phyloP scores from a whole-genome alignment of 1,140 invertebrate species.

The Drosophila nasuta region DNA sequence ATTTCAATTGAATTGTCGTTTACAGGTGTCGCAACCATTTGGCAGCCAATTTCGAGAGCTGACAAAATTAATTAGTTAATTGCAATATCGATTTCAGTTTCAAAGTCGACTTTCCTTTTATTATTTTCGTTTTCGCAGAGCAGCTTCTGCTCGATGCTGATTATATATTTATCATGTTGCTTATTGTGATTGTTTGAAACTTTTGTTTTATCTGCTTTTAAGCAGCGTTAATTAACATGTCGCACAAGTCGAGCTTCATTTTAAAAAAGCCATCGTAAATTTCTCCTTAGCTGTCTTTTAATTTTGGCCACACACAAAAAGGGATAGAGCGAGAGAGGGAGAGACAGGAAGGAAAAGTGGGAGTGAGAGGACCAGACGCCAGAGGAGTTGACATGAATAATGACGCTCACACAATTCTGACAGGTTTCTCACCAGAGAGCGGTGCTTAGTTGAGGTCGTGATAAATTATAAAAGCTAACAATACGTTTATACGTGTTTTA shows the following conservation, averaged over 20 bases:
- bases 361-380: not conserved
- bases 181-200: constrained; percentile 13
- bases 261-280: constrained; percentile 34
- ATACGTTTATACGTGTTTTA: constrained; percentile 45
- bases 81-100: constrained; percentile 24
- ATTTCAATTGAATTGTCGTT: constrained; percentile 25
- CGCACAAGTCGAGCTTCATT: constrained; percentile 30
- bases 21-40: constrained; percentile 36
- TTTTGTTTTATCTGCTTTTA: constrained; percentile 27
- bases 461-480: constrained; percentile 50
- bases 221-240: constrained; percentile 42
- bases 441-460: constrained; percentile 25
- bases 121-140: not conserved
- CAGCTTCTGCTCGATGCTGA: not conserved
- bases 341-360: not conserved
- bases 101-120: not conserved
- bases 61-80: constrained; percentile 36
- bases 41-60: constrained; percentile 24
- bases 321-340: not conserved
- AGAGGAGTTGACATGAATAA: constrained; percentile 41
- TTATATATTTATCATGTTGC: constrained; percentile 14
- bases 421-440: constrained; percentile 35
- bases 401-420: constrained; percentile 40
- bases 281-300: constrained; percentile 34
- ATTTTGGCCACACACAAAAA: constrained; percentile 21